Evolutionary conservation across 2,888 invertebrate species (phyloP).

Genomic region (Leptopilina myrica): DNA sequence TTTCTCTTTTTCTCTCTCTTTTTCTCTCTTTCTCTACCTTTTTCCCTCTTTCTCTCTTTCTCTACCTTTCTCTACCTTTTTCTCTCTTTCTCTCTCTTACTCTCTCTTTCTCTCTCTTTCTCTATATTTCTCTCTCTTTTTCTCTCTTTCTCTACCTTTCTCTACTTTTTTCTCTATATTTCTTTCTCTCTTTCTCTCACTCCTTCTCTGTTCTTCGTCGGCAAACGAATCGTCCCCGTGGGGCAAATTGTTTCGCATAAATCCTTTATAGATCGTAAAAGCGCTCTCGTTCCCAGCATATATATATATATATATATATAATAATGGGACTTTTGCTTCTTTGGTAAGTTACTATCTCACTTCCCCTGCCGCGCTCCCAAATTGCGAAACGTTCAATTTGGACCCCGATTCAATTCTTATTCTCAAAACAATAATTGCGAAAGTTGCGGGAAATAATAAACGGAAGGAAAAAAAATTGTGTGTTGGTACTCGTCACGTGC

Average conservation of each 20-base stretch:
- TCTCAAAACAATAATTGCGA: neutral
- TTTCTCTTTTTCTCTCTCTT: neutral
- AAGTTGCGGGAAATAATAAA: neutral
- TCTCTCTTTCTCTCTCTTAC: too few relatives aligned
- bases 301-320: too few relatives aligned
- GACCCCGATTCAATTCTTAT: neutral
- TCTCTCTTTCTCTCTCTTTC: neutral
- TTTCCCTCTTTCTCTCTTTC: too few relatives aligned
- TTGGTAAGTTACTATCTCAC: slow-evolving; percentile 48
- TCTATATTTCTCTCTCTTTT: neutral
- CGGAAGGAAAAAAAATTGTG: neutral
- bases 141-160: neutral
- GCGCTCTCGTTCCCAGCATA: slow-evolving; percentile 44
- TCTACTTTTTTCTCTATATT: neutral
- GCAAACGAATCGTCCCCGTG: slow-evolving; percentile 56
- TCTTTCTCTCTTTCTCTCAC: too few relatives aligned
- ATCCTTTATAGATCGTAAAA: slow-evolving; percentile 69
- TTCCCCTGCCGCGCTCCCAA: slow-evolving; percentile 13
- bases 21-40: neutral
- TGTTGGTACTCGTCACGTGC: neutral
- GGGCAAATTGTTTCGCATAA: slow-evolving; percentile 68
- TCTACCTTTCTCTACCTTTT: neutral
- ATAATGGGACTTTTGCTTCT: slow-evolving; percentile 48
- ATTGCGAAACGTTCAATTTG: slow-evolving; percentile 39
- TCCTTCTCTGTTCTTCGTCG: slow-evolving; percentile 27